Conservation (phyloP, 2,888 invertebrate species). For the Chromoteleia sp. region DNA sequence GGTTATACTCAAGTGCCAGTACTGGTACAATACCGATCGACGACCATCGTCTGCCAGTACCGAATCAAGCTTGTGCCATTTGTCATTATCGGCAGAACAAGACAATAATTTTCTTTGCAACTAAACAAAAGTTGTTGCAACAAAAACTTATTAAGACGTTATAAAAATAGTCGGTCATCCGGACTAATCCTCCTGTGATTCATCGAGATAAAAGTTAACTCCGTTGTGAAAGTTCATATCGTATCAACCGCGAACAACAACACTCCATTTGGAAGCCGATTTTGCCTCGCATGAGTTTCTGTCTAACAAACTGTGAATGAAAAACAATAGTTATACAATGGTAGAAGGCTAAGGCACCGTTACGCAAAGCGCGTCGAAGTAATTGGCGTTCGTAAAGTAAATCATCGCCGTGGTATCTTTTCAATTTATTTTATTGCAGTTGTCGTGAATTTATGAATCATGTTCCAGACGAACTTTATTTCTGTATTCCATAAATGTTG, state of each 20-base stretch:
- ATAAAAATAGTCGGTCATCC: conserved; percentile 32
- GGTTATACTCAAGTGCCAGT: too few species aligned
- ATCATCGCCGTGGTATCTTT: conserved; percentile 10
- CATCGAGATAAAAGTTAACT: conserved; percentile 18
- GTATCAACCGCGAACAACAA: background rate
- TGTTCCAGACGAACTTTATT: background rate
- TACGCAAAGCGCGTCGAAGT: background rate
- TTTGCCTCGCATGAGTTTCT: background rate
- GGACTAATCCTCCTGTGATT: conserved; percentile 36
- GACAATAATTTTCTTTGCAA: too few species aligned
- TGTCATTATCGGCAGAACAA: too few species aligned
- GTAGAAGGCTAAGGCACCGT: background rate
- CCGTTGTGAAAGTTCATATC: conserved; percentile 18
- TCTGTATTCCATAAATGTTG: background rate
- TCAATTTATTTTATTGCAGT: conserved; percentile 1
- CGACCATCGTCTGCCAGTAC: too few species aligned
- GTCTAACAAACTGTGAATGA: conserved; percentile 1
- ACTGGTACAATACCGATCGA: too few species aligned
- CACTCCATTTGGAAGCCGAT: background rate
- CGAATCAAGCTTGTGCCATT: too few species aligned
- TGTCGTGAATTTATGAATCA: conserved; percentile 19
- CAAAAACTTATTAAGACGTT: conserved; percentile 13
- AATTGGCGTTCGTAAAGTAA: background rate
- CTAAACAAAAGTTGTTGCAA: too few species aligned
- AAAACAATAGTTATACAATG: background rate